Conservation (phyloP, 1,140 invertebrate genomes). For the Drosophila ananassae region DNA sequence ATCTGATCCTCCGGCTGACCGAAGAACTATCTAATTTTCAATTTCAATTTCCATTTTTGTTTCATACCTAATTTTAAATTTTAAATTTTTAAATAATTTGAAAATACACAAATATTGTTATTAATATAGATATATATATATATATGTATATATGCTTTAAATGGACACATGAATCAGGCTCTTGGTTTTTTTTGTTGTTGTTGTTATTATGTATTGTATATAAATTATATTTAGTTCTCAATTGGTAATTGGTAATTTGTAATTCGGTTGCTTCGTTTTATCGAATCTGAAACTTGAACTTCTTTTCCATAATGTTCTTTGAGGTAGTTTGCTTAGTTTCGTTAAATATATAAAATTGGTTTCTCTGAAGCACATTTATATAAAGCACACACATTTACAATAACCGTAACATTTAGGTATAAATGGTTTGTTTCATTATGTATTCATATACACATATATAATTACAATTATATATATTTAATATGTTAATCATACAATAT, state of each 20-base stretch:
- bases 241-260: slow-evolving; percentile 6
- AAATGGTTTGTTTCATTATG: slow-evolving; percentile 39
- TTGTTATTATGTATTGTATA: slow-evolving; percentile 35
- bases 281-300: slow-evolving; percentile 69
- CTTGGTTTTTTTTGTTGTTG: slow-evolving; percentile 56
- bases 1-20: slow-evolving; percentile 19
- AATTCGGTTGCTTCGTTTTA: slow-evolving; percentile 37
- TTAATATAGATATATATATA: slow-evolving; percentile 25
- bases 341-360: slow-evolving; percentile 51
- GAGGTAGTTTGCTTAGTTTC: slow-evolving; percentile 74
- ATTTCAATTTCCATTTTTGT: slow-evolving; percentile 28
- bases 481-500: slow-evolving; percentile 68
- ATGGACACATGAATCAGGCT: slow-evolving; percentile 78
- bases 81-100: slow-evolving; percentile 44
- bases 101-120: slow-evolving; percentile 54
- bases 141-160: slow-evolving; percentile 51
- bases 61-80: slow-evolving; percentile 33
- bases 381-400: slow-evolving; percentile 82
- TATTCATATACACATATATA: slow-evolving; percentile 13
- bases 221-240: slow-evolving; percentile 55
- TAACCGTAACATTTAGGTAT: slow-evolving; percentile 66
- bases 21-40: slow-evolving; percentile 34
- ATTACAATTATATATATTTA: slow-evolving; percentile 44
- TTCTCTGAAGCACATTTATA: slow-evolving; percentile 80
- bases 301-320: slow-evolving; percentile 52